phyloP scores from a whole-genome alignment of 2,113 vertebrate genomes.

The Myotis davidii region DNA sequence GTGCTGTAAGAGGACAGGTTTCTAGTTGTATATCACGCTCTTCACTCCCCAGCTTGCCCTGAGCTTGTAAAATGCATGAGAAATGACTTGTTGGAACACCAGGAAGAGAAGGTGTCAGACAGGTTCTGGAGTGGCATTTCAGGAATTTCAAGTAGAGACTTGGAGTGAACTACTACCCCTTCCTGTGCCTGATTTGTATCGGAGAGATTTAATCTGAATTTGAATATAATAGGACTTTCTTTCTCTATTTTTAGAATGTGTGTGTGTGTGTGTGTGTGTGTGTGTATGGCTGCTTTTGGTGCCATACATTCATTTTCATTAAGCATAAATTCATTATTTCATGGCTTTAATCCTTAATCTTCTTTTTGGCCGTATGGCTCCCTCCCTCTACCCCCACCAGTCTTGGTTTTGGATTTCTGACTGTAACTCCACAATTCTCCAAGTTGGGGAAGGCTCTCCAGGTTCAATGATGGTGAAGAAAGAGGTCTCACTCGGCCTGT shows the following conservation, averaged over 20 bases:
- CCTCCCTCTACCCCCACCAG: neutral
- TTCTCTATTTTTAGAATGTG: conserved; percentile 33
- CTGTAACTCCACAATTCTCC: neutral
- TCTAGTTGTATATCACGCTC: conserved; percentile 18
- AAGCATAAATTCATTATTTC: conserved; percentile 6
- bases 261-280: rapidly evolving
- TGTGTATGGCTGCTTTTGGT: neutral
- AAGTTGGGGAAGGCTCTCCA: neutral
- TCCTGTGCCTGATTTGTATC: conserved; percentile 58
- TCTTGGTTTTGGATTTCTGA: neutral
- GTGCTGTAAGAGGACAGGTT: conserved; percentile 37
- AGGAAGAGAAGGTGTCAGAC: conserved; percentile 72
- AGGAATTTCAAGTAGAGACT: conserved; percentile 79
- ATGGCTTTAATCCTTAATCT: neutral
- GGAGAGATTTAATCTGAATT: conserved; percentile 64
- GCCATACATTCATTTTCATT: neutral
- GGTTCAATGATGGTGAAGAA: neutral
- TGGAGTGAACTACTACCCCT: conserved; percentile 52
- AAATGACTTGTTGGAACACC: conserved; percentile 62
- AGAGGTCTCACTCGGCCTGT: neutral
- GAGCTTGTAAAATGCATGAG: conserved; percentile 72
- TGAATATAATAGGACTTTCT: conserved; percentile 34
- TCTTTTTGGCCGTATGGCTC: neutral
- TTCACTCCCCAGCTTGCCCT: conserved; percentile 59
- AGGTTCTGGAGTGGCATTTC: conserved; percentile 78